Percentiles rank a stretch among this genome's conserved stretches.
These are phyloP conservation scores for Neoscelio sp. DNA, from an alignment of 2,888 invertebrate genomes.

Conservation along the genomic window DNA sequence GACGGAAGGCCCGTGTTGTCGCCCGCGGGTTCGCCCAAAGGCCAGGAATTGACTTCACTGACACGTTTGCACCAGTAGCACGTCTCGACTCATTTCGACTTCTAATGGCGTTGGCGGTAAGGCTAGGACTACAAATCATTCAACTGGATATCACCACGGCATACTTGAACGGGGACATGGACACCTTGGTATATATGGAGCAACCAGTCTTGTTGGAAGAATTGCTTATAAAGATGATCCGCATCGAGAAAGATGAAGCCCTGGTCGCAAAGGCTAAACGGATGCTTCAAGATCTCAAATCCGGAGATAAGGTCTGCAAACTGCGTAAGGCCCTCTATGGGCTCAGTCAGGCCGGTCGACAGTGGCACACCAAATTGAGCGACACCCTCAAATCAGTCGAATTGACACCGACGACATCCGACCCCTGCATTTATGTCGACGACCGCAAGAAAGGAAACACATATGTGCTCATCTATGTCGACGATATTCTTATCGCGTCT, in stretches of 20 bases:
- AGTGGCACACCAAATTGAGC: conserved; percentile 67
- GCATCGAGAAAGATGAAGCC: not conserved
- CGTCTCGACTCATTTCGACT: conserved; percentile 12
- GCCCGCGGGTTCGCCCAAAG: conserved; percentile 26
- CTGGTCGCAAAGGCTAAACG: not conserved
- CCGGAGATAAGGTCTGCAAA: conserved; percentile 64
- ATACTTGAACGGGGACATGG: conserved; percentile 42
- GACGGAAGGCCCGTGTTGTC: conserved; percentile 31
- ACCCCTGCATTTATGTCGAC: conserved; percentile 67
- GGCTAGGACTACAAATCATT: not conserved
- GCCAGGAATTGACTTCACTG: conserved; percentile 9
- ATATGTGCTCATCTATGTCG: conserved; percentile 69
- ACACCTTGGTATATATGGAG: conserved; percentile 33
- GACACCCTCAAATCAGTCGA: conserved; percentile 55
- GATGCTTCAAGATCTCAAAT: not conserved
- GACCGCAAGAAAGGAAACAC: not conserved
- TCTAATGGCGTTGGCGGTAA: not conserved
- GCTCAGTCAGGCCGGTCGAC: conserved; percentile 67
- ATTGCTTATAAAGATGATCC: not conserved
- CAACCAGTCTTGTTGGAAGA: not conserved
- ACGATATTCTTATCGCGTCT: conserved; percentile 71
- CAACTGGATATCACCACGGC: conserved; percentile 41
- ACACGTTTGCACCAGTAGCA: conserved; percentile 31
- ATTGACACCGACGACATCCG: conserved; percentile 45
- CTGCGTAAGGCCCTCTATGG: conserved; percentile 69